These are phyloP conservation scores for Electrophaes corylata DNA, from an alignment of 2,888 invertebrate genomes.

Conservation along the genomic window DNA sequence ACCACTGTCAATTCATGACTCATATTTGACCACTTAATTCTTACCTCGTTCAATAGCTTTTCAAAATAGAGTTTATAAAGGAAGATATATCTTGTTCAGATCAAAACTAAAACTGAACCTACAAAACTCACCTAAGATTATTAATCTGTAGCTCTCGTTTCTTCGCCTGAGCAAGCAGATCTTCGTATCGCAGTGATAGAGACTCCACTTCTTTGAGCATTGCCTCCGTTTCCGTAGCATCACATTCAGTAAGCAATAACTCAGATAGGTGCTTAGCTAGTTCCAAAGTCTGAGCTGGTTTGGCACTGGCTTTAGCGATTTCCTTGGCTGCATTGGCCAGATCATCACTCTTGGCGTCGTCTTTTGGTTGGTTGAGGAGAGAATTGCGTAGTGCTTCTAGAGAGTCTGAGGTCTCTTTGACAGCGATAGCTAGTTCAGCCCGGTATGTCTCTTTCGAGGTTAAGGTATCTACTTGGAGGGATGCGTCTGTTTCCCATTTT, in stretches of 20 bases:
- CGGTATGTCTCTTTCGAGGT: slow-evolving; percentile 93
- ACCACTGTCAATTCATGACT: background rate
- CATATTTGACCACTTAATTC: too few relatives aligned
- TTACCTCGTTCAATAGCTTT: background rate
- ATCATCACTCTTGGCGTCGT: slow-evolving; percentile 83
- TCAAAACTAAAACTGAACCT: background rate
- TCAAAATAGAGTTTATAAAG: background rate
- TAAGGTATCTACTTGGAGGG: slow-evolving; percentile 93
- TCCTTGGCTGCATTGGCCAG: slow-evolving; percentile 87
- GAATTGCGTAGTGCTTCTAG: slow-evolving; percentile 87
- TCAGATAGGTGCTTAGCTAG: slow-evolving; percentile 91
- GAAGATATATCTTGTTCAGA: background rate
- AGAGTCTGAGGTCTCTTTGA: slow-evolving; percentile 88
- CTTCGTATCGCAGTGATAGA: slow-evolving; percentile 87
- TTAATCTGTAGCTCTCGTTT: slow-evolving; percentile 90
- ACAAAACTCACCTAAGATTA: slow-evolving; percentile 87
- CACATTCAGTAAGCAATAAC: slow-evolving; percentile 89
- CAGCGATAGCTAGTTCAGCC: slow-evolving; percentile 89
- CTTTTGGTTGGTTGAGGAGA: slow-evolving; percentile 62
- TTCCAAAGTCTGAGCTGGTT: slow-evolving; percentile 92
- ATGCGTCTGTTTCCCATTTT: slow-evolving; percentile 89
- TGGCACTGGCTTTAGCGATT: slow-evolving; percentile 90
- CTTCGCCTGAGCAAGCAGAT: slow-evolving; percentile 88
- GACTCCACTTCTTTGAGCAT: slow-evolving; percentile 86
- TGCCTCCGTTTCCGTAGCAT: slow-evolving; percentile 87